Conservation (phyloP, 2,888 invertebrate species). For the Diarsia brunnea region DNA sequence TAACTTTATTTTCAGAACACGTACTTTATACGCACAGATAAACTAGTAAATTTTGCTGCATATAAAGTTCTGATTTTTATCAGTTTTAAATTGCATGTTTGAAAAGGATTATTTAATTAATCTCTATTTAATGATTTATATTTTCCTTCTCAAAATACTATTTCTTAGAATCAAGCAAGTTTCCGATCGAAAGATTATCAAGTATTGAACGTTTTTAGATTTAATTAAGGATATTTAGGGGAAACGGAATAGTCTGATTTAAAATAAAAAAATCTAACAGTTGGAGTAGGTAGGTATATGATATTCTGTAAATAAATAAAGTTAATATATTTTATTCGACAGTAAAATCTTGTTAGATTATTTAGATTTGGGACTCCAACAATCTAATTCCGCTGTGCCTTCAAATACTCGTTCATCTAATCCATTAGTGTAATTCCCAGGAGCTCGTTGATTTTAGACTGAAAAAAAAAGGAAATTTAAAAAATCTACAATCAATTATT, state of each 20-base stretch:
- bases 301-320: not conserved
- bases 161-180: not conserved
- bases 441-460: constrained; percentile 54
- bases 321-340: constrained; percentile 1
- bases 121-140: not conserved
- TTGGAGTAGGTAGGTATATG: not conserved
- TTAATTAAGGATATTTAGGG: not conserved
- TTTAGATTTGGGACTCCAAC: not conserved
- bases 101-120: not conserved
- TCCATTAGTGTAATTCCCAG: constrained; percentile 44
- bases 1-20: not conserved
- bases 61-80: not conserved
- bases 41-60: not conserved
- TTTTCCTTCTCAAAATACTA: not conserved
- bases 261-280: not conserved
- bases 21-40: not conserved
- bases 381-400: constrained; percentile 18
- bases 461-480: constrained; percentile 13
- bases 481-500: no score
- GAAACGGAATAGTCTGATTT: not conserved
- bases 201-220: not conserved
- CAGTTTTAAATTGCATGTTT: not conserved
- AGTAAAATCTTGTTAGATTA: not conserved
- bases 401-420: constrained; percentile 40
- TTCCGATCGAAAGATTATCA: not conserved